Evolutionary conservation across 2,113 vertebrate species (phyloP), one percentile per base, ranked within the genome.

Genomic region (Megalops atlanticus): DNA sequence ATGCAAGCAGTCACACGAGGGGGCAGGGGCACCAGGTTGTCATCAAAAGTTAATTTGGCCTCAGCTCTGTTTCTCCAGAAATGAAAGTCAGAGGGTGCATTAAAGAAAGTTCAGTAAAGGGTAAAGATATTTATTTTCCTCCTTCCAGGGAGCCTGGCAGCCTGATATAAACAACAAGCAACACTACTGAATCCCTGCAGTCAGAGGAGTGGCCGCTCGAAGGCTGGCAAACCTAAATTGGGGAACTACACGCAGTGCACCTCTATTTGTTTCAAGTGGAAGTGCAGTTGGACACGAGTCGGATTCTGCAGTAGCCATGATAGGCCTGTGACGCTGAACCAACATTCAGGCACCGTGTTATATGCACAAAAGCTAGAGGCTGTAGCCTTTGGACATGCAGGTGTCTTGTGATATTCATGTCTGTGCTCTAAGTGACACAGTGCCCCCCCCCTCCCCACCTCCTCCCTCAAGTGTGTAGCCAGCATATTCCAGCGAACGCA

Each of bases 51-150:
- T 84, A 14, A 86, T 82, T 84, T 84, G 47, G 45, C 71, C 78
- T 49, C 74, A 73, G 78, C 70, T 74, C 49, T 75, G 76, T 54
- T 38, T 31, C 73, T 58, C 40, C 39, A 41, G 76, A 41, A 58
- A 82, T 16, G 69, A 78, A 70, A 79, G 74, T 81, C 40, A 64
- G 79, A 35, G 82, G 74, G 41, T 64, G 47, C 36, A 74, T 58
- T 68, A 83, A 76, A 80, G 80, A 80, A 87, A 85, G 82, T 86
- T 86, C 83, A 84, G 74, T 82, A 86, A 84, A 80, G 80, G 84
- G 80, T 84, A 83, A 74, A 74, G 38, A 80, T 78, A 80, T 80
- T 79, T 82, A 74, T 82, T 86, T 81, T 81, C 85, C 45, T 49
- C 70, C 74, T 79, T 68, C 74, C 49, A 2, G n/a, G 78, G 79